phyloP scores from a whole-genome alignment of 1,140 invertebrate species.

The Tribolium madens region DNA sequence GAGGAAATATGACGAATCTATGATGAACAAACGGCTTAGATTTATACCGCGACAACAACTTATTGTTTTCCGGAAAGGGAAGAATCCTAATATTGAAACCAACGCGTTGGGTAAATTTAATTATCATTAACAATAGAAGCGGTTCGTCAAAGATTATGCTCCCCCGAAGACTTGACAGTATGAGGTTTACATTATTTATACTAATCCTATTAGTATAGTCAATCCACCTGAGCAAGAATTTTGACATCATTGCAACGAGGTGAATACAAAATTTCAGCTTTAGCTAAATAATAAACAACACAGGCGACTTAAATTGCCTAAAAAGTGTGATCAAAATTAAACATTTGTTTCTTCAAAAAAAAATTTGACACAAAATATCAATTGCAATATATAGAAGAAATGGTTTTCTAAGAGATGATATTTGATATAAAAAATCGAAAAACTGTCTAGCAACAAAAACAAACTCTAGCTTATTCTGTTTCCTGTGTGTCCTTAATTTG shows the following conservation, averaged over 20 bases:
- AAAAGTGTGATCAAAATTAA: no score
- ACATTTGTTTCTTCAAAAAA: no score
- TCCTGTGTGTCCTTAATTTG: no score
- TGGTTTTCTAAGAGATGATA: no score
- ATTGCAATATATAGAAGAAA: no score
- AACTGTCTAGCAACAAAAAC: no score
- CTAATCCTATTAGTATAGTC: background rate
- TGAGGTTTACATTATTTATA: background rate
- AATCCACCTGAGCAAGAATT: background rate
- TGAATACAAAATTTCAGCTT: background rate
- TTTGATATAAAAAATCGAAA: no score
- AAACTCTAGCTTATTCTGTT: no score
- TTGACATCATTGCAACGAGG: background rate
- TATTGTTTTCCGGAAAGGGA: slow-evolving; percentile 17
- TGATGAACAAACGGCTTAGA: slow-evolving; percentile 33
- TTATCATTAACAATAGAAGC: slow-evolving; percentile 1
- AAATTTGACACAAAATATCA: no score
- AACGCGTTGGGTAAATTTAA: slow-evolving; percentile 12
- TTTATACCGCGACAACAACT: slow-evolving; percentile 24
- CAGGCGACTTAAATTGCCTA: no score
- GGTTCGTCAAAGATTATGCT: slow-evolving; percentile 1
- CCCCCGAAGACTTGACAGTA: background rate
- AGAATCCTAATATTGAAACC: slow-evolving; percentile 18
- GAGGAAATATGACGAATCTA: background rate
- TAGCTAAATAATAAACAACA: background rate